phyloP scores from a whole-genome alignment of 2,113 vertebrate genomes.

The Orthonyx spaldingii region DNA sequence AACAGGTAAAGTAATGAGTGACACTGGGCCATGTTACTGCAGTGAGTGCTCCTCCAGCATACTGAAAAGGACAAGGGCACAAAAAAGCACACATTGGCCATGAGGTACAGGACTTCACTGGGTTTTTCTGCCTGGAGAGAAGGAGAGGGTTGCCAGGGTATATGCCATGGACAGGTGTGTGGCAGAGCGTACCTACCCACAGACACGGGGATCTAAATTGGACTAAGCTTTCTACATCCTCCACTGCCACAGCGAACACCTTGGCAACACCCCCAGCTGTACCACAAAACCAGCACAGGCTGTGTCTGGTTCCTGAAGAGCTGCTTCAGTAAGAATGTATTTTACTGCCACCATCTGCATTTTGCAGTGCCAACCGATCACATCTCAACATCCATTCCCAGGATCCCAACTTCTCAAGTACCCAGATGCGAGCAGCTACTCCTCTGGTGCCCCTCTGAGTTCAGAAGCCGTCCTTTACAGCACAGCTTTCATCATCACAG shows the following conservation, averaged over 20 bases:
- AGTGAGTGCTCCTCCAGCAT: slow-evolving; percentile 54
- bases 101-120: neutral
- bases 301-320: neutral
- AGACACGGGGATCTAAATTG: neutral
- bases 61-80: slow-evolving; percentile 62
- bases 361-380: neutral
- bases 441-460: neutral
- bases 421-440: rapidly evolving
- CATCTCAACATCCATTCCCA: neutral
- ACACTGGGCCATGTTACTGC: slow-evolving; percentile 60
- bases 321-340: neutral
- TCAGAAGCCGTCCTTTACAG: neutral
- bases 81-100: neutral
- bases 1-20: slow-evolving; percentile 75
- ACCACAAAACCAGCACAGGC: rapidly evolving
- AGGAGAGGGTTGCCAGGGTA: neutral
- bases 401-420: neutral
- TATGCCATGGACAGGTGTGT: rapidly evolving
- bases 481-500: neutral
- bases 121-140: neutral
- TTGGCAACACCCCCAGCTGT: neutral
- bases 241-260: neutral
- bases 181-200: neutral
- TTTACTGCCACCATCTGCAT: neutral
- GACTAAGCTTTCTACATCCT: neutral